Evolutionary conservation across 2,888 invertebrate genomes (phyloP), one percentile per base, ranked within the genome.

Genomic region (Caenorhabditis angaria): DNA sequence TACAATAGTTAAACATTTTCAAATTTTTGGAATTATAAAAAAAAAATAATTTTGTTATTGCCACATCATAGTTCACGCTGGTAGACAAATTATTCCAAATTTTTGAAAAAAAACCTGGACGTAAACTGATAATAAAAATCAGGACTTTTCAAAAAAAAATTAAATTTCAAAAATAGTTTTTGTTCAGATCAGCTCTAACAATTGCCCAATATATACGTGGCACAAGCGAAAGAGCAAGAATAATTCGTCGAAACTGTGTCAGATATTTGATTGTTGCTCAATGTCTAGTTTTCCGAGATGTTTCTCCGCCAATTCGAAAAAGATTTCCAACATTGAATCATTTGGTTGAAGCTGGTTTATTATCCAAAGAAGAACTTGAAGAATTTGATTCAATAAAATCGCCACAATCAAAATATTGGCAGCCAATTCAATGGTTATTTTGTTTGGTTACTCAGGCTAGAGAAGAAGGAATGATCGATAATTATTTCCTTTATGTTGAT

Each of bases 281-380:
- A 56, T 76, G 76, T 12, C 65, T 81, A 55, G 76, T 75, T 8
- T 80, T 66, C 73, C 70, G 84, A 50, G 83, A 84, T 48, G 79
- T 84, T 4, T 81, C 80, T 12, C 71, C 82, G 10, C 64, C 75
- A 10, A 82, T 84, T 35, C 78, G 83, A 57, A 75, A 78, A 41
- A 61, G 84, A 8, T 84, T 84, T 60, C 84, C 84, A 1, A 84
- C 84, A 2, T 76, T 84, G 80, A 60, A 76, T 25, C 83, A 84
- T 66, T 55, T 83, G 50, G 81, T 83, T 10, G 77, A 66, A n/a
- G 80, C 82, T 64, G 78, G 82, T 10, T 62, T 84, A 25, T 72
- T 84, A 68, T 76, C 82, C 0, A 75, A 78, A 41, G 67, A 75
- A 50, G 84, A 84, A 53, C 48, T 84, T 51, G 59, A 58, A 3